These are phyloP conservation scores for Cheumatopsyche charites DNA, from an alignment of 1,140 invertebrate genomes.

Conservation along the genomic window DNA sequence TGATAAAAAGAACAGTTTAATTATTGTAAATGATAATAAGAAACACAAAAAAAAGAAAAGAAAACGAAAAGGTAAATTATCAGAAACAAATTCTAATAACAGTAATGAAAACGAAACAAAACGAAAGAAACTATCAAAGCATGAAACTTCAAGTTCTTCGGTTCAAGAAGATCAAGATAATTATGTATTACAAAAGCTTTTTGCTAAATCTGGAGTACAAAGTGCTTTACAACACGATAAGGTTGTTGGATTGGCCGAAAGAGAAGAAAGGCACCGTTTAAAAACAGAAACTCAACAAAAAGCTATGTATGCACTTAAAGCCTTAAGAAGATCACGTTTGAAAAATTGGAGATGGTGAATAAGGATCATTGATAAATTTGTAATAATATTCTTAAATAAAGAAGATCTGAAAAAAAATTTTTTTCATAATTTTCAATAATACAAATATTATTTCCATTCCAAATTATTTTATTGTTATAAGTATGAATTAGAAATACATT, in stretches of 20 bases:
- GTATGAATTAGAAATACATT: too few species aligned
- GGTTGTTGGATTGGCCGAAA: conserved; percentile 61
- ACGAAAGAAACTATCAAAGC: conserved; percentile 34
- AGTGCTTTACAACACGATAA: conserved; percentile 65
- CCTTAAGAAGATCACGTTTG: conserved; percentile 61
- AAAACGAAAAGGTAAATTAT: conserved; percentile 40
- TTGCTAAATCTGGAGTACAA: conserved; percentile 64
- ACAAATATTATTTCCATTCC: too few species aligned
- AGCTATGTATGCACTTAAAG: conserved; percentile 61
- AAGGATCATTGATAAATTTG: conserved; percentile 9
- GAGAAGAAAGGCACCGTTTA: conserved; percentile 58
- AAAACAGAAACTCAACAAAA: conserved; percentile 61
- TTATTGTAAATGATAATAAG: conserved; percentile 15
- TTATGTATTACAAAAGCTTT: conserved; percentile 65
- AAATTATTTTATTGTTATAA: too few species aligned
- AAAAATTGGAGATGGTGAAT: conserved; percentile 53
- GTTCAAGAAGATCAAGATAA: conserved; percentile 56
- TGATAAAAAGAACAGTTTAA: conserved; percentile 33
- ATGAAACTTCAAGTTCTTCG: conserved; percentile 19
- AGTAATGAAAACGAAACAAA: conserved; percentile 38
- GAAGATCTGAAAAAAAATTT: too few species aligned
- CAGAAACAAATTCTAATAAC: conserved; percentile 23
- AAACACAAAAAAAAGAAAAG: conserved; percentile 45
- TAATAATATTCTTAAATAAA: too few species aligned
- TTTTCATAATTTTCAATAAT: too few species aligned